Evolutionary conservation across 2,113 vertebrate genomes (phyloP), one percentile per base, ranked within the genome.

Genomic region (Melanerpes formicivorus): DNA sequence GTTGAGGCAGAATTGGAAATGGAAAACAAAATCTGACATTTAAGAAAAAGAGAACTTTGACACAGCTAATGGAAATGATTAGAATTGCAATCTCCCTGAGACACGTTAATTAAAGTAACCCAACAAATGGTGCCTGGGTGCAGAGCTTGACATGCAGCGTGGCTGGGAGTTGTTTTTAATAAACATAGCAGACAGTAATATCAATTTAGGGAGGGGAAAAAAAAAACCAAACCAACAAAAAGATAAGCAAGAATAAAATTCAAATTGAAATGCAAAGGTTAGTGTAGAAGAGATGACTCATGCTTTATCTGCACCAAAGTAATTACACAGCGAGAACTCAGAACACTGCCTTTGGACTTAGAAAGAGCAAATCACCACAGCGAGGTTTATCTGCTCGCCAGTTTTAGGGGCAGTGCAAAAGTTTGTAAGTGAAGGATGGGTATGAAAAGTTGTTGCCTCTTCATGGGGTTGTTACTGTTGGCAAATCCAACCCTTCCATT

Each of bases 211-310:
- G 50, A 22, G 40, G 10, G 21, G 48, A 9, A 18, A 18, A 12
- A 22, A 50, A 50, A 48, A 21, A 66, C 34, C 34, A 6, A 34
- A 34, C 6, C 34, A 6, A 34, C 6, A 86, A 89, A 90, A 90
- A 96, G 92, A 97, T 94, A 96, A 91, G 94, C 88, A 90, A 79
- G 85, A 95, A 80, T 93, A 84, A 95, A 96, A 96, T 95, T 93
- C 80, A 89, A 95, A 96, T 96, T 95, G 93, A 91, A 96, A 95
- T 96, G 90, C 84, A 94, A 96, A 97, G 96, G 91, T 95, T 95
- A 96, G 93, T 62, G 46, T 70, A 88, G 77, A 90, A 88, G 46
- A 94, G 92, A 93, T 97, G 95, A 96, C 72, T 96, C 93, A 81
- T 88, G 58, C 76, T 92, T 97, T 95, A 96, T 95, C 96, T 95